Conservation (phyloP, 2,888 invertebrate genomes). For the Morpho deidamia region DNA sequence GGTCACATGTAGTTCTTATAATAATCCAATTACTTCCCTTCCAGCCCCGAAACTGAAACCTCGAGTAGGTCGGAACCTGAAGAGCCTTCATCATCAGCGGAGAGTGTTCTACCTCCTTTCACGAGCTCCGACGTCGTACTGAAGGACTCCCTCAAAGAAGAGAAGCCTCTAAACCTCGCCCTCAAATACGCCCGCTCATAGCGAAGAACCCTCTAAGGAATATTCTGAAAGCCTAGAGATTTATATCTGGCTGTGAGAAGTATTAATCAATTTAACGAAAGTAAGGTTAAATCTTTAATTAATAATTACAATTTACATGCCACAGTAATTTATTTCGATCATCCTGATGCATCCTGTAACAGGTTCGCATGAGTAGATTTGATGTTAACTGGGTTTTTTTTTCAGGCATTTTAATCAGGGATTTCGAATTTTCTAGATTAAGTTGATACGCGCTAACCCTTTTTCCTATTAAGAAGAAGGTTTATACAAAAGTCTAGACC, state of each 20-base stretch:
- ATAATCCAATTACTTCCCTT: not conserved
- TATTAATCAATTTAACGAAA: not conserved
- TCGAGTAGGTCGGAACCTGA: conserved; percentile 41
- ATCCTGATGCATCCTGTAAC: too few relatives aligned
- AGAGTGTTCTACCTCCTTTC: conserved; percentile 30
- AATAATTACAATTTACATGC: too few relatives aligned
- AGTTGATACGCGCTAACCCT: too few relatives aligned
- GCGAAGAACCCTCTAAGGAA: conserved; percentile 22
- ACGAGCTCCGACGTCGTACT: conserved; percentile 48
- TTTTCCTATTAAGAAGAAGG: too few relatives aligned
- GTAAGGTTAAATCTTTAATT: not conserved
- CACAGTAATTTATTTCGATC: too few relatives aligned
- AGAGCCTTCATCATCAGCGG: conserved; percentile 25
- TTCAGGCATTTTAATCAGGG: too few relatives aligned
- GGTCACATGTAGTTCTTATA: not conserved
- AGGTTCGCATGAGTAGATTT: too few relatives aligned
- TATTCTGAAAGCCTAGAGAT: not conserved
- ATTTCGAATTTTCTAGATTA: too few relatives aligned
- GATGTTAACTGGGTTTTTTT: too few relatives aligned
- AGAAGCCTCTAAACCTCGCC: conserved; percentile 59
- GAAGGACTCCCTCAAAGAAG: conserved; percentile 60
- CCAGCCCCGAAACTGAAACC: conserved; percentile 34
- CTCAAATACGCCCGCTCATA: conserved; percentile 64
- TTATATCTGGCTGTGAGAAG: too few relatives aligned
- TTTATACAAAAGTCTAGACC: too few relatives aligned